phyloP scores from a whole-genome alignment of 35 echinoderm and acorn worm species.

The Lytechinus variegatus region DNA sequence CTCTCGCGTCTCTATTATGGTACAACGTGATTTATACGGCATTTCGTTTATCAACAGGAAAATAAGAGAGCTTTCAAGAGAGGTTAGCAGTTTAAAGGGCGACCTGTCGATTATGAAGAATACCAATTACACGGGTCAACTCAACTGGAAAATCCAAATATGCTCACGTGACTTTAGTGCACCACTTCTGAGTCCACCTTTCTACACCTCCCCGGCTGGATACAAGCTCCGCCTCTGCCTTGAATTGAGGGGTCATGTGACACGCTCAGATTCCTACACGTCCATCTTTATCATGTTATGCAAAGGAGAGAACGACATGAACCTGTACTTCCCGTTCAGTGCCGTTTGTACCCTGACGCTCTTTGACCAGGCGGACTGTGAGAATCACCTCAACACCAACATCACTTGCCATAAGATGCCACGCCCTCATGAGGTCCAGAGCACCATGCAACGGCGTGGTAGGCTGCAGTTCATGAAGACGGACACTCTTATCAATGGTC shows the following conservation, averaged over 20 bases:
- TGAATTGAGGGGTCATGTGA: slow-evolving; percentile 77
- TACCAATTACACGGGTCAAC: slow-evolving; percentile 72
- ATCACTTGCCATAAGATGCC: slow-evolving; percentile 81
- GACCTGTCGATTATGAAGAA: slow-evolving; percentile 35
- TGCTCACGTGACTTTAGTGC: slow-evolving; percentile 35
- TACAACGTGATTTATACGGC: too few species aligned
- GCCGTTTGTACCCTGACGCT: slow-evolving; percentile 75
- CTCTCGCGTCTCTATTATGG: too few species aligned
- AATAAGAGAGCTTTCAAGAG: background rate
- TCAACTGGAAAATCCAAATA: slow-evolving; percentile 80
- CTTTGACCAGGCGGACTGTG: slow-evolving; percentile 69
- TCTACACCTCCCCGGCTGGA: slow-evolving; percentile 80
- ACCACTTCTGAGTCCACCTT: slow-evolving; percentile 73
- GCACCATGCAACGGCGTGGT: slow-evolving; percentile 75
- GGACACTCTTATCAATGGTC: slow-evolving; percentile 70
- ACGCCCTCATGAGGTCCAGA: slow-evolving; percentile 58
- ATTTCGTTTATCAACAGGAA: background rate
- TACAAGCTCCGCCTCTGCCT: slow-evolving; percentile 83
- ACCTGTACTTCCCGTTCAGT: slow-evolving; percentile 81
- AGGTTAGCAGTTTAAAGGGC: background rate
- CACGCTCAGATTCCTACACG: slow-evolving; percentile 63
- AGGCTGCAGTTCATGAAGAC: slow-evolving; percentile 87
- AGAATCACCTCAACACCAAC: slow-evolving; percentile 56
- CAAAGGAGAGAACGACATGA: slow-evolving; percentile 73
- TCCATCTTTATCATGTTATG: slow-evolving; percentile 85